phyloP scores from a whole-genome alignment of 2,113 vertebrate species.

The Hypocryptadius cinnamomeus region DNA sequence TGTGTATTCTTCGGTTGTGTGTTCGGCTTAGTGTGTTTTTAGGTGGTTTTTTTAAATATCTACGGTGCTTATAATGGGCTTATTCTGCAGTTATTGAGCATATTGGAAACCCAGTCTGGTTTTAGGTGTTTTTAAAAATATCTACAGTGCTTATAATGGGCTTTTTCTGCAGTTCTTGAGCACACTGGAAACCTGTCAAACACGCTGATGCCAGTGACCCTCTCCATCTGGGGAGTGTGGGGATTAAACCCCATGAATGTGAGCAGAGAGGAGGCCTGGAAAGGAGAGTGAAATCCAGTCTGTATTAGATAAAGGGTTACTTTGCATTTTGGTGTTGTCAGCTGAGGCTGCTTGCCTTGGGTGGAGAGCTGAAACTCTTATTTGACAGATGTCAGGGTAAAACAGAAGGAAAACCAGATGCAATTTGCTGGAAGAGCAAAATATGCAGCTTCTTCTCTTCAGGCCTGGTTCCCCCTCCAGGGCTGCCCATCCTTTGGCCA shows the following conservation, averaged over 20 bases:
- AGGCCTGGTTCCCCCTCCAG: background rate
- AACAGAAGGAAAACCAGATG: background rate
- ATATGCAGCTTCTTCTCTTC: background rate
- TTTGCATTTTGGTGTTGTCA: background rate
- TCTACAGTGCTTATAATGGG: background rate
- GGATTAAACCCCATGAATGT: fast-evolving
- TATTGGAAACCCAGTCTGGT: background rate
- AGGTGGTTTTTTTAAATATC: background rate
- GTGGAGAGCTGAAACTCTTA: background rate
- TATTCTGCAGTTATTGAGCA: no score
- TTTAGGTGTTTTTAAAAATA: background rate
- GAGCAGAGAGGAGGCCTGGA: background rate
- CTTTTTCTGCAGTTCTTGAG: background rate
- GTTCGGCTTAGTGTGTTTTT: background rate
- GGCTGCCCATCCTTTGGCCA: background rate
- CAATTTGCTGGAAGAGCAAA: background rate
- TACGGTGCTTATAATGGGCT: background rate
- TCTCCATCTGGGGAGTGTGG: background rate
- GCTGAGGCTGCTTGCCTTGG: background rate
- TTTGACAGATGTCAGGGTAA: background rate
- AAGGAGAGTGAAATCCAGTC: background rate
- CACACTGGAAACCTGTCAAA: fast-evolving
- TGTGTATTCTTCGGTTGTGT: background rate
- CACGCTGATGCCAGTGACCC: background rate
- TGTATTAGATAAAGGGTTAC: background rate